A percentile compares a stretch with the other conserved stretches of the same genome.
phyloP scores from a whole-genome alignment of 1,140 invertebrate species.

The Megalopta genalis region DNA sequence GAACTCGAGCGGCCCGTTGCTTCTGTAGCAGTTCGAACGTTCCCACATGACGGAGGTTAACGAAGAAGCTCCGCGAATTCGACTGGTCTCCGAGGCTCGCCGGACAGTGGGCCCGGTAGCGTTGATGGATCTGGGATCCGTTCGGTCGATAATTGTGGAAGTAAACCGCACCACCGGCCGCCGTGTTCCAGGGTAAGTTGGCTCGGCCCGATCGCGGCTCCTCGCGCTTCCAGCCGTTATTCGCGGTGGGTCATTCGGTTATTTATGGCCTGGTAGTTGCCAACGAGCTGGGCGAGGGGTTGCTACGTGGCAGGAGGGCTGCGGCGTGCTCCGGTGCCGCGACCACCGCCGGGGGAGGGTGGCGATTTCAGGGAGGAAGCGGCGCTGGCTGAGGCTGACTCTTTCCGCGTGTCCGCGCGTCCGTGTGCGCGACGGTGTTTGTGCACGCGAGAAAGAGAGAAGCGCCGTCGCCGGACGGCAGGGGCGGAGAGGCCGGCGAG shows the following conservation, averaged over 20 bases:
- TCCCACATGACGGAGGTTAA: no score
- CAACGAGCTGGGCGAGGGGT: slow-evolving; percentile 53
- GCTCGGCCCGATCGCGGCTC: slow-evolving; percentile 59
- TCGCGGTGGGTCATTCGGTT: slow-evolving; percentile 76
- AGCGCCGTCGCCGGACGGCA: no score
- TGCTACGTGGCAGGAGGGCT: slow-evolving; percentile 53
- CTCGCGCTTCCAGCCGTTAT: slow-evolving; percentile 60
- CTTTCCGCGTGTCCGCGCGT: slow-evolving; percentile 40
- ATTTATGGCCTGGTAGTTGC: slow-evolving; percentile 73
- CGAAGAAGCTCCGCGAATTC: no score
- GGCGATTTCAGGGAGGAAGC: slow-evolving; percentile 65
- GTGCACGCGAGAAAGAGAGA: slow-evolving; percentile 24
- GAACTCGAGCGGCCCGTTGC: no score
- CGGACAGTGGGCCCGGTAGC: no score
- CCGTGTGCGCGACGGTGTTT: slow-evolving; percentile 41
- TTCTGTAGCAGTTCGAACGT: no score
- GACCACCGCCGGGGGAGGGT: slow-evolving; percentile 42
- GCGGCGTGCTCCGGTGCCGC: slow-evolving; percentile 52
- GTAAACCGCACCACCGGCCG: background rate
- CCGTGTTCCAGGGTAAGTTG: background rate
- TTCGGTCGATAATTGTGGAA: background rate
- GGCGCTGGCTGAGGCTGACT: slow-evolving; percentile 58
- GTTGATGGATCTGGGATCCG: no score
- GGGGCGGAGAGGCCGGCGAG: background rate
- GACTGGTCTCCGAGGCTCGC: no score